Percentiles rank a stretch among this genome's conserved stretches.
Conservation (phyloP, 64 coral and sea anemone species). For the Dendrophyllia cribrosa region DNA sequence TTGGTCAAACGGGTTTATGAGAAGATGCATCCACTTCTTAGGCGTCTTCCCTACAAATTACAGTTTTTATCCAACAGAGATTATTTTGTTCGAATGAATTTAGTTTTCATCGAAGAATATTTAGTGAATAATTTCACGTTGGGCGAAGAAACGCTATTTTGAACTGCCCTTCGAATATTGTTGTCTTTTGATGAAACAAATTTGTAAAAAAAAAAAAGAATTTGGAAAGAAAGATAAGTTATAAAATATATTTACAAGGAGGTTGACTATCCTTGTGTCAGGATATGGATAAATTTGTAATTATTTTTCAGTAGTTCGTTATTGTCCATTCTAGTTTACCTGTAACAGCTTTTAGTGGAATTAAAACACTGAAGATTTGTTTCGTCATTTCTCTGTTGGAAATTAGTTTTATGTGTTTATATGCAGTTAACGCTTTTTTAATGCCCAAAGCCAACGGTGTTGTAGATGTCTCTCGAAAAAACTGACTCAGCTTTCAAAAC, state of each 20-base stretch:
- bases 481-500: not conserved
- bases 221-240: not conserved
- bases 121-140: not conserved
- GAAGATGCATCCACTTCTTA: too few relatives aligned
- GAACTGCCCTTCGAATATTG: not conserved
- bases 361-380: slow-evolving; percentile 34
- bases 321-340: not conserved
- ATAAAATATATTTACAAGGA: not conserved
- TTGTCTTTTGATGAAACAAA: not conserved
- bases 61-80: not conserved
- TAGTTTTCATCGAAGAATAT: too few relatives aligned
- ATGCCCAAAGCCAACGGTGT: not conserved
- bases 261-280: not conserved
- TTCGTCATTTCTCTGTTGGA: slow-evolving; percentile 19
- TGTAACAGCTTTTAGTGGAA: slow-evolving; percentile 35
- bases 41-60: not conserved
- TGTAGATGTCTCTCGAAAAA: not conserved
- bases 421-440: not conserved
- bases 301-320: slow-evolving; percentile 4
- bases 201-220: not conserved
- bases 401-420: not conserved
- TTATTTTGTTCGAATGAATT: not conserved
- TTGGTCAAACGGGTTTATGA: too few relatives aligned
- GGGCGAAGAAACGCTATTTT: not conserved
- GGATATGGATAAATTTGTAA: slow-evolving; percentile 34